A percentile compares a stretch with the other conserved stretches of the same genome.
phyloP scores from a whole-genome alignment of 2,113 vertebrate genomes.

The Ia io region DNA sequence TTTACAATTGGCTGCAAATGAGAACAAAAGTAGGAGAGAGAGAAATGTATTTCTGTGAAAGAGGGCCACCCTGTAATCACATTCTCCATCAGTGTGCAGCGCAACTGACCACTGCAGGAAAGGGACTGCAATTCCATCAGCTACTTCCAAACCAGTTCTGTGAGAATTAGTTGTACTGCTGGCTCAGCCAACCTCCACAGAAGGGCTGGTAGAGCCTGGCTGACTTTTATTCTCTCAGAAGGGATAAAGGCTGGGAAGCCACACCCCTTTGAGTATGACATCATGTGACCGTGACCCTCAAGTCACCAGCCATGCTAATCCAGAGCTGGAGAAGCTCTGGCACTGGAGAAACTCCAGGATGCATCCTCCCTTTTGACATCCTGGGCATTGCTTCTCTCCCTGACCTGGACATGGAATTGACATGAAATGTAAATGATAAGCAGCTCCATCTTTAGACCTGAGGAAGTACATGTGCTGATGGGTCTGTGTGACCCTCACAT shows the following conservation, averaged over 20 bases:
- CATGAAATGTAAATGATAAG: conserved; percentile 43
- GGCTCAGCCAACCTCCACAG: conserved; percentile 22
- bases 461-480: not conserved
- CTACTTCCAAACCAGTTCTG: conserved; percentile 63
- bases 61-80: conserved; percentile 63
- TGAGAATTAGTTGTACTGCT: conserved; percentile 40
- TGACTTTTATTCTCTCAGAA: conserved; percentile 71
- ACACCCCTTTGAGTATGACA: conserved; percentile 39
- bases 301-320: conserved; percentile 49
- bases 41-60: conserved; percentile 72
- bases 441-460: conserved; percentile 5
- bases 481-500: conserved; percentile 21
- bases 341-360: conserved; percentile 15
- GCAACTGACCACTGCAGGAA: conserved; percentile 52
- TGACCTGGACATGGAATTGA: conserved; percentile 18
- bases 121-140: conserved; percentile 49
- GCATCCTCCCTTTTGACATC: not conserved
- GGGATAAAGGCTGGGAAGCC: conserved; percentile 67
- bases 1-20: conserved; percentile 68
- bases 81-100: conserved; percentile 62
- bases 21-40: conserved; percentile 70
- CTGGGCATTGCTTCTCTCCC: conserved; percentile 49
- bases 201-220: conserved; percentile 52
- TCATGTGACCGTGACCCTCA: conserved; percentile 66
- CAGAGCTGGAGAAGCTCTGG: not conserved